These are phyloP conservation scores for Drosophila atripex DNA, from an alignment of 2,888 invertebrate species.

Conservation along the genomic window DNA sequence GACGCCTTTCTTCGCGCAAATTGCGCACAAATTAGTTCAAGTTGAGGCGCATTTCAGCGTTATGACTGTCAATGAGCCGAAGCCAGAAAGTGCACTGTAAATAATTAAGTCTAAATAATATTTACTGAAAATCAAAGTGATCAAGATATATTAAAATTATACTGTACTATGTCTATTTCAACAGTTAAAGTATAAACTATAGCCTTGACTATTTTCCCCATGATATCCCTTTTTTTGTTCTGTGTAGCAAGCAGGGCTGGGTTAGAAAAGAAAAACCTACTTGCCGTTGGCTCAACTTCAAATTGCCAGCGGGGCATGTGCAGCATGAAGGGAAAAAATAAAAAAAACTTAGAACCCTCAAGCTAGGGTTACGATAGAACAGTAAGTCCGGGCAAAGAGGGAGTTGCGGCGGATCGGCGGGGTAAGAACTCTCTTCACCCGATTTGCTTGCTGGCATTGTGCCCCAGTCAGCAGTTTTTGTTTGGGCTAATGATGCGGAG, in stretches of 20 bases:
- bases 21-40: conserved; percentile 73
- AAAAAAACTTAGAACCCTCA: conserved; percentile 28
- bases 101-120: not conserved
- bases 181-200: not conserved
- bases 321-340: conserved; percentile 25
- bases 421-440: conserved; percentile 13
- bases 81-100: conserved; percentile 28
- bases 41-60: conserved; percentile 72
- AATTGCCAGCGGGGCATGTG: conserved; percentile 52
- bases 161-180: not conserved
- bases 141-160: too few species aligned
- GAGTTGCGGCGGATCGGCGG: conserved; percentile 3
- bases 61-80: conserved; percentile 77
- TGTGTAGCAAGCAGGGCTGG: conserved; percentile 1
- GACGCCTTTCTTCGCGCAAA: conserved; percentile 57
- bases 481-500: conserved; percentile 68
- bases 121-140: not conserved
- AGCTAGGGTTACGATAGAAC: conserved; percentile 37
- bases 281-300: conserved; percentile 60
- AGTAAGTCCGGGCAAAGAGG: not conserved
- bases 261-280: conserved; percentile 12
- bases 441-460: conserved; percentile 47
- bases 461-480: conserved; percentile 68
- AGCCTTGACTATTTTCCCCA: not conserved
- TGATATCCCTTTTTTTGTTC: not conserved